Percentiles rank a stretch among this genome's conserved stretches.
Evolutionary conservation across 1,140 invertebrate genomes (phyloP).

Genomic region (Platorchestia sp.): DNA sequence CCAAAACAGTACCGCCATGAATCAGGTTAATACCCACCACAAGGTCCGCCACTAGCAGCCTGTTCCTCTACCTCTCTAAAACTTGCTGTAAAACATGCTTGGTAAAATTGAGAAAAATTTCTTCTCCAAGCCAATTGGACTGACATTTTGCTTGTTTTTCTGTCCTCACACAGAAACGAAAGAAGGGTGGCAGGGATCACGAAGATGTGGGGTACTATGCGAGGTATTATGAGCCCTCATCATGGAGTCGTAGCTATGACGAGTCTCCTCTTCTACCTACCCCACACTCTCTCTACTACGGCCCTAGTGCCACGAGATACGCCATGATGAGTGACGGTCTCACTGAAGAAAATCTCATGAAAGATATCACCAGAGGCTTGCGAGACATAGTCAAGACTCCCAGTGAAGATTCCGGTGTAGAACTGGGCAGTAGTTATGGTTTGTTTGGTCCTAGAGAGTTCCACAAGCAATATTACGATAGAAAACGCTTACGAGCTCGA

Average conservation of each 20-base stretch:
- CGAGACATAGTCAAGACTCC: conserved; percentile 79
- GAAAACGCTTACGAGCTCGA: conserved; percentile 72
- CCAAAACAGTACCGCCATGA: not conserved
- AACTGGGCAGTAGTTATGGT: conserved; percentile 75
- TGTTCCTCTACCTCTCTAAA: conserved; percentile 17
- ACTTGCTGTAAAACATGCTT: not conserved
- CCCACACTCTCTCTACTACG: conserved; percentile 44
- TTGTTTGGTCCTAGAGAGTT: conserved; percentile 72
- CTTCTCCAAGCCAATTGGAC: conserved; percentile 30
- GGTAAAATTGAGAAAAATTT: conserved; percentile 31
- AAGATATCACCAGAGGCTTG: conserved; percentile 56
- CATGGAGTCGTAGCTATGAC: conserved; percentile 40
- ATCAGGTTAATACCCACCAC: not conserved
- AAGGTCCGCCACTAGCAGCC: not conserved
- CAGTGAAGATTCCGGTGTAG: conserved; percentile 86
- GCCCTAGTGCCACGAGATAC: conserved; percentile 34
- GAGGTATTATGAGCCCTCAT: not conserved
- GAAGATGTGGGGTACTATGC: conserved; percentile 47
- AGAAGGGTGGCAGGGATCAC: conserved; percentile 42
- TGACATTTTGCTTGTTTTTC: conserved; percentile 52
- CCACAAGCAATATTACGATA: conserved; percentile 64
- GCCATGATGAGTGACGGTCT: not conserved
- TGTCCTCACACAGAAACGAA: conserved; percentile 55
- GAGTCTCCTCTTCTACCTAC: conserved; percentile 1
- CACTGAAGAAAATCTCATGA: conserved; percentile 51